Base-by-base conservation (phyloP, 2,113 vertebrate species). In the Apodemus sylvaticus region DNA sequence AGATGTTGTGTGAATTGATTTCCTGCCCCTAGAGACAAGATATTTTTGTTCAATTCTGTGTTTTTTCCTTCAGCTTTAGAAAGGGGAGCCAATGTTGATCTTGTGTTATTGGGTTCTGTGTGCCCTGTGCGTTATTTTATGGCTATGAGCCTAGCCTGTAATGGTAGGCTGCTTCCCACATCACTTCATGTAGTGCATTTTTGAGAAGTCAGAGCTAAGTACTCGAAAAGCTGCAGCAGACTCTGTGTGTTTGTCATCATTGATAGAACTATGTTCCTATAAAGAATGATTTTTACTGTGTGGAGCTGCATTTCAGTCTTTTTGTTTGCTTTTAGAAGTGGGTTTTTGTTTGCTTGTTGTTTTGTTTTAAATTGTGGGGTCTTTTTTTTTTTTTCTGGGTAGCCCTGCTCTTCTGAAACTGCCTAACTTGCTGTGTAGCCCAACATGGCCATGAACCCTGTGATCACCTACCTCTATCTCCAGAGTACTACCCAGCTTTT, bases 41-140 rank as follows among this genome's bases (percentile, higher is more conserved):
- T 74, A 36, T 55, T 77, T n/a, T 24, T 22, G 17, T 94, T 88
- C 66, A 74, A 1, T 86, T 94, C 66, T 90, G 0, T 95, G 8
- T 92, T 96, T 78, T 94, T 94, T 78, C 77, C 22, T 93, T 66
- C 13, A 64, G 39, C 86, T 95, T 94, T 81, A 94, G 60, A 85
- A 93, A 88, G 70, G 48, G 88, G 36, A 76, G 64, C 34, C n/a
- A 71, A 74, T 81, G 88, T 92, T 92, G 88, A 92, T 94, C 92
- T 94, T 95, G n/a, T 78, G 58, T 90, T 83, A 62, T 90, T 76
- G 81, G 64, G 31, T 45, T 79, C 48, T 66, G 13, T 5, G 20
- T 82, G 26, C 36, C 55, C 73, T n/a, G n/a, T n/a, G n/a, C 1
- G 1, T 83, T 64, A 70, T 12, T 96, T 95, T 62, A 70, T 74